Conservation (phyloP, 2,888 invertebrate species). For the Xestobium rufovillosum region DNA sequence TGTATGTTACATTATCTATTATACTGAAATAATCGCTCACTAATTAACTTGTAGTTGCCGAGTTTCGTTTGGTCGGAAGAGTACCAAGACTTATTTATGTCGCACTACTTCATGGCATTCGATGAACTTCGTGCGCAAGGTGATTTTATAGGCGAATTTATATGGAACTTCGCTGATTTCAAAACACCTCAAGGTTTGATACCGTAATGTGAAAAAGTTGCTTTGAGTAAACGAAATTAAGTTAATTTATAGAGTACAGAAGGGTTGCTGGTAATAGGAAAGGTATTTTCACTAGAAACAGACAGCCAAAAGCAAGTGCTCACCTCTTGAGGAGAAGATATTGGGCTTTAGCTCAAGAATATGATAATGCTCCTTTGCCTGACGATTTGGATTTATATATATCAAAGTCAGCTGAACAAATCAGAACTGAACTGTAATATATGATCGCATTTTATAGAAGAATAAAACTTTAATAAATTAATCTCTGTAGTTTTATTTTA, state of each 20-base stretch:
- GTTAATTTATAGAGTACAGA: constrained; percentile 53
- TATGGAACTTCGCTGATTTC: constrained; percentile 98
- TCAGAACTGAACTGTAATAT: too few species aligned
- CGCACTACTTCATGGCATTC: constrained; percentile 83
- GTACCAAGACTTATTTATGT: constrained; percentile 75
- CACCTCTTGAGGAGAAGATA: constrained; percentile 75
- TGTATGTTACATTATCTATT: too few species aligned
- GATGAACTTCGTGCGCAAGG: constrained; percentile 63
- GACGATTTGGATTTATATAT: constrained; percentile 51
- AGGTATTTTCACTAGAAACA: constrained; percentile 78
- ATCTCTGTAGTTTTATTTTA: too few species aligned
- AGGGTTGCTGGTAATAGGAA: constrained; percentile 84
- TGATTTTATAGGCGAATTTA: too few species aligned
- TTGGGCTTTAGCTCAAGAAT: constrained; percentile 54
- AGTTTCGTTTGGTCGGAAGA: constrained; percentile 89
- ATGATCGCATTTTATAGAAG: too few species aligned
- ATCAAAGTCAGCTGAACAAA: constrained; percentile 13
- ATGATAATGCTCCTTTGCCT: constrained; percentile 50
- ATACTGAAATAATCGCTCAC: too few species aligned
- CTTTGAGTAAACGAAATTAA: not conserved
- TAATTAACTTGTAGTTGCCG: constrained; percentile 61
- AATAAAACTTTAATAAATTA: too few species aligned
- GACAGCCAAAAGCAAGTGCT: constrained; percentile 87
- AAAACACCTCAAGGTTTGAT: constrained; percentile 72
- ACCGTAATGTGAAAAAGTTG: too few species aligned